Evolutionary conservation across 2,797 vertebrate species (phyloP).

Genomic region (Centroberyx gerrardi): DNA sequence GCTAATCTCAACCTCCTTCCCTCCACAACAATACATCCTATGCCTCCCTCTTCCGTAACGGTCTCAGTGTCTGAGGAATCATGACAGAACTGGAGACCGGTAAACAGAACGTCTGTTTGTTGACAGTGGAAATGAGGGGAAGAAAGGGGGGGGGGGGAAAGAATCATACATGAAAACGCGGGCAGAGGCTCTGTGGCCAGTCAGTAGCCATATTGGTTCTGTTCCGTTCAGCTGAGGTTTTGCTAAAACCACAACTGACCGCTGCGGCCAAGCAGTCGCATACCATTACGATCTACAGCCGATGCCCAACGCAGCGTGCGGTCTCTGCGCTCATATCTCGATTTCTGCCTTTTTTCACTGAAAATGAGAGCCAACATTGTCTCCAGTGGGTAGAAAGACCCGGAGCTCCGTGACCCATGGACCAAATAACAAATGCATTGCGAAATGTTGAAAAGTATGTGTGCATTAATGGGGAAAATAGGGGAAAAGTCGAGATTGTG

Average conservation of each 20-base stretch:
- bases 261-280: slow-evolving; percentile 49
- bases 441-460: slow-evolving; percentile 9
- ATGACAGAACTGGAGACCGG: slow-evolving; percentile 19
- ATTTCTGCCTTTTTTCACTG: slow-evolving; percentile 55
- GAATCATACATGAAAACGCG: slow-evolving; percentile 36
- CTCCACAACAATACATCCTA: not conserved
- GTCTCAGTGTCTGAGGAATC: slow-evolving; percentile 15
- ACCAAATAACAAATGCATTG: slow-evolving; percentile 26
- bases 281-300: slow-evolving; percentile 48
- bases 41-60: not conserved
- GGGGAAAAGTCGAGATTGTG: slow-evolving; percentile 8
- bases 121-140: slow-evolving; percentile 21
- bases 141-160: not conserved
- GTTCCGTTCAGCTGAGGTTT: slow-evolving; percentile 41
- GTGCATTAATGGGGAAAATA: not conserved
- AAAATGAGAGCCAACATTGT: slow-evolving; percentile 51
- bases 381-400: slow-evolving; percentile 26
- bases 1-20: not conserved
- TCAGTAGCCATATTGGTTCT: slow-evolving; percentile 31
- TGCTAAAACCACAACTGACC: slow-evolving; percentile 51
- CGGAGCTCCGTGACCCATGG: slow-evolving; percentile 4
- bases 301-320: slow-evolving; percentile 18
- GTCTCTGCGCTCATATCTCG: slow-evolving; percentile 35
- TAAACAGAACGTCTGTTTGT: slow-evolving; percentile 32
- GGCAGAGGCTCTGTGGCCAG: slow-evolving; percentile 26